A percentile compares a stretch with the other conserved stretches of the same genome.
phyloP scores from a whole-genome alignment of 2,797 vertebrate species.

The Iguana delicatissima region DNA sequence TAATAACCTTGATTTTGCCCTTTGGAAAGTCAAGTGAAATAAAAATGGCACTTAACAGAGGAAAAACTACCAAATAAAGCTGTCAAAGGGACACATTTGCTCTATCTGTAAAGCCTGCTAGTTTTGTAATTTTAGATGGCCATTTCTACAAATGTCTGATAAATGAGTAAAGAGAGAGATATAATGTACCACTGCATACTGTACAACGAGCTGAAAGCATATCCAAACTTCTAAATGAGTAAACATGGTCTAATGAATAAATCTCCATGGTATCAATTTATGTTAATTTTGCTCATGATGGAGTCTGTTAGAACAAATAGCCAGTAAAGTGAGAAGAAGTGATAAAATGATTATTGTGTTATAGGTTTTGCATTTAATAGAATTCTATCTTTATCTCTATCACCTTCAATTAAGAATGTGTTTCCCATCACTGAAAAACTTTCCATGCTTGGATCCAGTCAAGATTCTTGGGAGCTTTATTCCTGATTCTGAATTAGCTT shows the following conservation, averaged over 20 bases:
- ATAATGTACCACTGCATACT: constrained; percentile 56
- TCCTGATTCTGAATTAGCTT: not conserved
- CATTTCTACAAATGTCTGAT: constrained; percentile 66
- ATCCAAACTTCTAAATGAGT: constrained; percentile 49
- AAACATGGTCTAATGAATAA: constrained; percentile 58
- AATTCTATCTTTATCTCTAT: constrained; percentile 16
- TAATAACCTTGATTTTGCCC: constrained; percentile 24
- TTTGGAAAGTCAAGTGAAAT: constrained; percentile 44
- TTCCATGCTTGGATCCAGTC: not conserved
- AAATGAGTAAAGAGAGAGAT: constrained; percentile 67
- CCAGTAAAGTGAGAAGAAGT: constrained; percentile 55
- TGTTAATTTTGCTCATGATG: constrained; percentile 64
- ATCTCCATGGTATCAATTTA: constrained; percentile 62
- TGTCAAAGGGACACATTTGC: constrained; percentile 57
- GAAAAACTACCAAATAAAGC: constrained; percentile 66
- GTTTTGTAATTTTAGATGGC: constrained; percentile 61
- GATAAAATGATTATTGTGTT: constrained; percentile 54
- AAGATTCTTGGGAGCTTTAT: not conserved
- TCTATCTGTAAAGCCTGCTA: constrained; percentile 40
- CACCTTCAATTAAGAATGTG: constrained; percentile 26
- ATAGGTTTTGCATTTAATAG: constrained; percentile 9
- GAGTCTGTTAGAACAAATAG: constrained; percentile 64
- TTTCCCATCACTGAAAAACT: constrained; percentile 27
- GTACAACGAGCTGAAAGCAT: constrained; percentile 33
- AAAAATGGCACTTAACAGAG: constrained; percentile 38